Evolutionary conservation across 2,113 vertebrate species (phyloP), one percentile per base, ranked within the genome.

Genomic region (Sporophila hypoxantha): DNA sequence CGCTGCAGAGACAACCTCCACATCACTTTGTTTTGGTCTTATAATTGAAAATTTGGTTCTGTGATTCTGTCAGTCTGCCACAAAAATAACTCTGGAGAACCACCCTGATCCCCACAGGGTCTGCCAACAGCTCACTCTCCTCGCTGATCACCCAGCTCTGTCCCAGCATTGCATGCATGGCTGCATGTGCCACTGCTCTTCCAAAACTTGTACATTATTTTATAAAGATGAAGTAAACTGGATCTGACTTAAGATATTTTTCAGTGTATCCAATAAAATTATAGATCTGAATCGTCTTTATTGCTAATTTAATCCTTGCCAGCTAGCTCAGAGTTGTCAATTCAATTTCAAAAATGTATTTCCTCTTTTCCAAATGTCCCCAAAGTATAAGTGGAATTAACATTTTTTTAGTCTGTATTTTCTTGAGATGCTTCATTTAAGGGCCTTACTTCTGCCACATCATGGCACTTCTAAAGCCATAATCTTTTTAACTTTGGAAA

Each of bases 141-240:
- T 30, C 65, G 32, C 44, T 14, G 50, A 62, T 34, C 79, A 78
- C 8, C 15, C 0, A 2, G 9, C 42, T 65, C 78, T 61, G 53
- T 15, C 59, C 37, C n/a, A 74, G 25, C 1, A 0, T 18, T 52
- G 49, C 1, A 1, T 21, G 8, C 6, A 1, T 4, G 21, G 34
- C 34, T 64, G 21, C 32, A 60, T 0, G 3, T 29, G 52, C 19
- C 34, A 15, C 36, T 30, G 66, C 46, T 75, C 61, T 86, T 74
- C 41, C 56, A 67, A 60, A 82, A 53, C 14, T 34, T 62, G 6
- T 8, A 59, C 0, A 0, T 61, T 88, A 0, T 59, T 88, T 76
- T 70, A 79, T 34, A 74, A 69, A 61, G 12, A 46, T 52, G 26
- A 79, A 82, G n/a, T 70, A 47, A 88, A 44, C 20, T 46, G 19